Conservation (phyloP, 2,888 invertebrate genomes). For the Brachypalpus laphriformis region DNA sequence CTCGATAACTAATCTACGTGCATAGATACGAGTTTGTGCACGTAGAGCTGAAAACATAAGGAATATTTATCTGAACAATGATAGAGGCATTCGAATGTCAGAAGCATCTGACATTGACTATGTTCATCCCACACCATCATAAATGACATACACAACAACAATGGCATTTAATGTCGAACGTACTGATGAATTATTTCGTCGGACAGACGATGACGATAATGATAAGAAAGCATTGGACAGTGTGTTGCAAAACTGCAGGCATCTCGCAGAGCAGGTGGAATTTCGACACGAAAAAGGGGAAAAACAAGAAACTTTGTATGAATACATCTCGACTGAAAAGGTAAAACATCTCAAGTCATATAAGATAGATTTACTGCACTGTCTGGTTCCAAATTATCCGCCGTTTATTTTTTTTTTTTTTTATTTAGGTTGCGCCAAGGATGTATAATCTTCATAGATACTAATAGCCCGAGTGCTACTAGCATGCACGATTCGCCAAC, state of each 20-base stretch:
- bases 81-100: slow-evolving; percentile 29
- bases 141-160: slow-evolving; percentile 4
- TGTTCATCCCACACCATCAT: not conserved
- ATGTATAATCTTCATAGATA: no score
- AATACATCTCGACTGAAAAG: no score
- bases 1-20: slow-evolving; percentile 22
- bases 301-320: no score
- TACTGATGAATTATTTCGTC: slow-evolving; percentile 1
- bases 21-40: not conserved
- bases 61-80: slow-evolving; percentile 28
- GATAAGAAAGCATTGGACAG: not conserved
- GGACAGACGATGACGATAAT: not conserved
- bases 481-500: no score
- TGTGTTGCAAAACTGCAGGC: not conserved
- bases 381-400: no score
- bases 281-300: no score
- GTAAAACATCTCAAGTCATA: no score
- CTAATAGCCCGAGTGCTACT: no score
- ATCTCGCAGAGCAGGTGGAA: no score
- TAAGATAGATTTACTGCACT: no score
- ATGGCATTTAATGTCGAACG: slow-evolving; percentile 12
- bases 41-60: not conserved
- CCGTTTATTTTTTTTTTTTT: no score
- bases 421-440: no score
- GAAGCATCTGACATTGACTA: slow-evolving; percentile 18